Percentiles rank a stretch among this genome's conserved stretches.
phyloP scores from a whole-genome alignment of 2,888 invertebrate genomes.

The Sinohyriopsis cumingii region DNA sequence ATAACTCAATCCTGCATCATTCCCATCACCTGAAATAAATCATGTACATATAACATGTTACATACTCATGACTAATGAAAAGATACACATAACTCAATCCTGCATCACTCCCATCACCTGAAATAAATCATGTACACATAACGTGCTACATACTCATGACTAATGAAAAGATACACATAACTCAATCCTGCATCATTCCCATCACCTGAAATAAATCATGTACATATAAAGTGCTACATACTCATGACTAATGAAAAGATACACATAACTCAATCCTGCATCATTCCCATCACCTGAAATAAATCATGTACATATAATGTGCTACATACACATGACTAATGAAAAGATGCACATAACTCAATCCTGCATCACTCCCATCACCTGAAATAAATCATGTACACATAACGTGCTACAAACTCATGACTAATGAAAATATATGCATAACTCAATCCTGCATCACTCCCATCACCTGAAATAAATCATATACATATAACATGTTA shows the following conservation, averaged over 20 bases:
- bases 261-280: constrained; percentile 79
- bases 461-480: constrained; percentile 82
- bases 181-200: constrained; percentile 94
- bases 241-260: background rate
- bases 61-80: background rate
- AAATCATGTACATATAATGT: background rate
- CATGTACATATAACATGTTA: background rate
- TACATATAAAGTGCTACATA: background rate
- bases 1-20: constrained; percentile 86
- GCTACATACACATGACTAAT: background rate
- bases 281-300: constrained; percentile 89
- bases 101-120: constrained; percentile 94
- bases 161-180: background rate
- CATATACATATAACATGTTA: background rate
- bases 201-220: constrained; percentile 77
- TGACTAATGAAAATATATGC: background rate
- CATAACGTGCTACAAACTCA: background rate
- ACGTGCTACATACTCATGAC: background rate
- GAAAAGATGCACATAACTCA: background rate
- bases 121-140: background rate
- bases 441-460: constrained; percentile 86
- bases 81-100: constrained; percentile 74
- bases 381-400: constrained; percentile 71
- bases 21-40: constrained; percentile 82
- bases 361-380: constrained; percentile 96